Percentiles rank a stretch among this genome's conserved stretches.
Evolutionary conservation across 2,888 invertebrate genomes (phyloP).

Genomic region (Platerodrilus igneus): DNA sequence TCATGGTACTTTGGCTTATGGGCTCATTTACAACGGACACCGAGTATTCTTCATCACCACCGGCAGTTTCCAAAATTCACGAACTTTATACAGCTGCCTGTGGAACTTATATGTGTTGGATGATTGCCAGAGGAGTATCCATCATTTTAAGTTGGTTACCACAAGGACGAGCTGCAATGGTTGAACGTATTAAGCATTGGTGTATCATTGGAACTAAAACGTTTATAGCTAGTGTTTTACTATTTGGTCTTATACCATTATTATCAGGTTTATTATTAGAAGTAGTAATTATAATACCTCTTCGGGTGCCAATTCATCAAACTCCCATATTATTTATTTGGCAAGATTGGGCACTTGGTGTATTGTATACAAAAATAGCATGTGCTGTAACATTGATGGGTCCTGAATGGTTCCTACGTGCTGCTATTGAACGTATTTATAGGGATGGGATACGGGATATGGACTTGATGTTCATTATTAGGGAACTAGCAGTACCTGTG

Average conservation of each 20-base stretch:
- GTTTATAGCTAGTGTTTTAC: constrained; percentile 67
- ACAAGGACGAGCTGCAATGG: constrained; percentile 74
- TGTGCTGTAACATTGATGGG: constrained; percentile 97
- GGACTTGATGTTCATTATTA: constrained; percentile 80
- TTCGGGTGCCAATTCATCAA: constrained; percentile 87
- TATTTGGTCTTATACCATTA: constrained; percentile 87
- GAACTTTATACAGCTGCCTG: constrained; percentile 95
- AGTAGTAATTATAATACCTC: constrained; percentile 84
- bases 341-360: constrained; percentile 98
- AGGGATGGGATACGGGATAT: constrained; percentile 90
- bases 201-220: constrained; percentile 70
- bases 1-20: constrained; percentile 83
- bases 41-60: constrained; percentile 34
- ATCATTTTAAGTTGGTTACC: constrained; percentile 85
- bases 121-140: constrained; percentile 76
- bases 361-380: constrained; percentile 95
- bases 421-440: constrained; percentile 89
- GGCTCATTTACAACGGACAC: constrained; percentile 48
- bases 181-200: constrained; percentile 70
- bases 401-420: constrained; percentile 89
- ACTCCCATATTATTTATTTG: constrained; percentile 84
- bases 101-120: constrained; percentile 93
- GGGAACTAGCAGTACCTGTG: constrained; percentile 84
- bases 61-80: constrained; percentile 58
- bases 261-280: constrained; percentile 90